Conservation (phyloP, 2,888 invertebrate species). For the Yponomeuta cagnagella region DNA sequence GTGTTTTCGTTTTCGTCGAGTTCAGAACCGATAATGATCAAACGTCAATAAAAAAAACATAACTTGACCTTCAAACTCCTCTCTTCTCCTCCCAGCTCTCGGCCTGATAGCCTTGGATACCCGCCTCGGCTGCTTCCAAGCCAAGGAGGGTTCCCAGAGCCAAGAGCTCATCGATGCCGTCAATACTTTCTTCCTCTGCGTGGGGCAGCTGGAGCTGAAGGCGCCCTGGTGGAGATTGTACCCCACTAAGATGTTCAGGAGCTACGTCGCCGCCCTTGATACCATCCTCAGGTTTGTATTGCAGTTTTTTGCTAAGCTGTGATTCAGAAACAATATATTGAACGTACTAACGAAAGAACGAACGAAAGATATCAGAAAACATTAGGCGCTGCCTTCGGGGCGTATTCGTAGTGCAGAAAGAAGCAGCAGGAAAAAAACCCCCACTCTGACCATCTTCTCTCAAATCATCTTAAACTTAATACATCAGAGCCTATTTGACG, state of each 20-base stretch:
- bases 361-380: too few relatives aligned
- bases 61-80: background rate
- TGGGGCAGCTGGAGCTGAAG: slow-evolving; percentile 78
- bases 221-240: slow-evolving; percentile 82
- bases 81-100: slow-evolving; percentile 66
- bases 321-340: too few relatives aligned
- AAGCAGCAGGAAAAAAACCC: too few relatives aligned
- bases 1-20: too few relatives aligned
- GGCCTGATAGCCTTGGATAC: slow-evolving; percentile 80
- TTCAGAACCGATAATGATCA: background rate
- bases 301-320: background rate
- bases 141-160: slow-evolving; percentile 72
- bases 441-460: too few relatives aligned
- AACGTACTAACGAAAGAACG: too few relatives aligned
- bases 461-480: too few relatives aligned
- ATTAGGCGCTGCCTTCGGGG: too few relatives aligned
- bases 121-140: slow-evolving; percentile 78
- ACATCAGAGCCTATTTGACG: too few relatives aligned
- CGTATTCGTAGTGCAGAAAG: too few relatives aligned
- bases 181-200: slow-evolving; percentile 79
- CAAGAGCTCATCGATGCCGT: slow-evolving; percentile 80
- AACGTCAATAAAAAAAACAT: background rate
- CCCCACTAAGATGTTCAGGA: slow-evolving; percentile 77
- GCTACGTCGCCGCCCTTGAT: slow-evolving; percentile 79
- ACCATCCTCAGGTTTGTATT: slow-evolving; percentile 77